These are phyloP conservation scores for Gymnarchus niloticus DNA, from an alignment of 2,113 vertebrate species.

Conservation along the genomic window DNA sequence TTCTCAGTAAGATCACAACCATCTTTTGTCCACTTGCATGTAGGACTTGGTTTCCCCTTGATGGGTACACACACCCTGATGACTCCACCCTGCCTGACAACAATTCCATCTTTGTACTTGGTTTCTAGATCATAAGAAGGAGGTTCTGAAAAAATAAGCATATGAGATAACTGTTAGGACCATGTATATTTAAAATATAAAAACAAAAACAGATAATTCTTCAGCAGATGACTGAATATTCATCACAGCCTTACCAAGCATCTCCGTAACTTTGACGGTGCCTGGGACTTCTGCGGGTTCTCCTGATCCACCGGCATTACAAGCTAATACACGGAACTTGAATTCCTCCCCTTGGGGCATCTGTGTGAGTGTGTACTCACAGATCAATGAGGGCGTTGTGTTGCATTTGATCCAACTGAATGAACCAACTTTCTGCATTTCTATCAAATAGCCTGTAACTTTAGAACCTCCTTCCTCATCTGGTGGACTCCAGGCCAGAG, in stretches of 20 bases:
- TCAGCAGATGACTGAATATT: not conserved
- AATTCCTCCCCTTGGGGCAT: conserved; percentile 94
- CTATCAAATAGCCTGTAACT: conserved; percentile 92
- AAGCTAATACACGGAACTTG: conserved; percentile 88
- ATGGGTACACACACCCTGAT: conserved; percentile 87
- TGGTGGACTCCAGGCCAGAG: conserved; percentile 92
- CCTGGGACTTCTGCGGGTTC: conserved; percentile 93
- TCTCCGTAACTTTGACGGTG: conserved; percentile 87
- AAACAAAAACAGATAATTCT: not conserved
- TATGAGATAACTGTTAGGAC: not conserved
- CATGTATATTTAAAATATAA: not conserved
- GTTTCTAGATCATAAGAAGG: conserved; percentile 89
- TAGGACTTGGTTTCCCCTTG: conserved; percentile 90
- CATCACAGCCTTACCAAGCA: conserved; percentile 77
- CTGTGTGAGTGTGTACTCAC: conserved; percentile 92
- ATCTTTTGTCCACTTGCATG: conserved; percentile 94
- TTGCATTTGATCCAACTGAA: conserved; percentile 95
- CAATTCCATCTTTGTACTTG: conserved; percentile 87
- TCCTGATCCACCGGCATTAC: conserved; percentile 89
- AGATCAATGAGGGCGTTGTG: conserved; percentile 91
- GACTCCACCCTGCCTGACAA: conserved; percentile 86
- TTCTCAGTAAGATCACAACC: conserved; percentile 66
- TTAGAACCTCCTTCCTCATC: conserved; percentile 96
- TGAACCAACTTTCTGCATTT: conserved; percentile 93
- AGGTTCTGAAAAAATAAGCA: conserved; percentile 69